Evolutionary conservation across 2,888 invertebrate genomes (phyloP), one percentile per base, ranked within the genome.

Genomic region (Peribatodes rhomboidaria): DNA sequence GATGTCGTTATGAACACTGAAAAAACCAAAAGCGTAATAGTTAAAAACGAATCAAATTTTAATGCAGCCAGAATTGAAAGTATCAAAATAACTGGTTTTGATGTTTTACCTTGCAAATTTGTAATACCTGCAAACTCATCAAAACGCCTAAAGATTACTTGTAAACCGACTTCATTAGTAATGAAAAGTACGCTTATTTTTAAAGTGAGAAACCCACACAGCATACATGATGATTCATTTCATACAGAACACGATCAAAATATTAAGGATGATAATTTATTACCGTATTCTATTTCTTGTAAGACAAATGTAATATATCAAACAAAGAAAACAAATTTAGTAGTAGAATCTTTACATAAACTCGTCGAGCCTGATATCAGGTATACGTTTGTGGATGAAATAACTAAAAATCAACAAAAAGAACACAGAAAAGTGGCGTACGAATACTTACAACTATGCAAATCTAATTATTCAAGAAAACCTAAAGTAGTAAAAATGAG

Each of bases 1-100:
- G 81, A 94, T 39, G 81, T 95, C 10, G 44, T 73, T 41, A 79
- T 94, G 2, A 83, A 88, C 74, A 81, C 77, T 37, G 77, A 81
- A 79, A 80, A 80, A 10, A 81, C 82, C 0, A 91, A 85, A 76
- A 80, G 87, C 37, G 70, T 95, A 4, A 81, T 84, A 27, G 77
- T 94, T 46, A 79, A 74, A 68, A 95, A 95, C 76, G 81, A 87
- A 22, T 94, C 94, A 1, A 76, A 75, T 35, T 62, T 80, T 13
- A 81, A 89, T 27, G 78, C 90, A 1, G 83, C 94, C 2, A 88
- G 84, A 68, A 81, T 94, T 58, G 75, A 85, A 69, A 94, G 89
- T 70, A 77, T 84, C 2, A 88, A 85, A 78, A 78, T 83, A 1
- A 78, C 87, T 2, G 87, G 86, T n/a, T 86, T 90, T 65, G 81